phyloP scores from a whole-genome alignment of 2,113 vertebrate species.

The Lepidothrix coronata region DNA sequence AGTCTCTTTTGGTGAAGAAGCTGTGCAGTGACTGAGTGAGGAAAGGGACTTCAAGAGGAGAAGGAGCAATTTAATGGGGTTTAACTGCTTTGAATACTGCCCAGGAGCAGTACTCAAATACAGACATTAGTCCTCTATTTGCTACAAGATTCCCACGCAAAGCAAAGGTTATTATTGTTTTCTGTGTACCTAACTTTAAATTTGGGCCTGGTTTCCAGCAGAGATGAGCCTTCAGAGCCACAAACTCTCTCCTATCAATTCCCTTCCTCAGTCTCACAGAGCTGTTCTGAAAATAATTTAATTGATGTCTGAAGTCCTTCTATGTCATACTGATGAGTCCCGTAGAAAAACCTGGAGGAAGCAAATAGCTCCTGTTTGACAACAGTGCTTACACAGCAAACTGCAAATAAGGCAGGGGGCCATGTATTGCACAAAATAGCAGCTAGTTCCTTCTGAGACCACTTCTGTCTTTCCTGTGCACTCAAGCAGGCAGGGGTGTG shows the following conservation, averaged over 20 bases:
- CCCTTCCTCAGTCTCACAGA: background rate
- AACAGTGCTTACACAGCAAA: slow-evolving; percentile 3
- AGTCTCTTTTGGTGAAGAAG: background rate
- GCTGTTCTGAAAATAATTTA: background rate
- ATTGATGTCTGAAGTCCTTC: background rate
- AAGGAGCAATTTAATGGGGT: background rate
- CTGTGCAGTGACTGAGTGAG: background rate
- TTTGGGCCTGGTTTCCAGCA: background rate
- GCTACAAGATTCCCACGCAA: background rate
- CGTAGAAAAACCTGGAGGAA: slow-evolving; percentile 7
- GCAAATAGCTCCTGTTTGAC: background rate
- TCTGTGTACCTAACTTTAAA: background rate
- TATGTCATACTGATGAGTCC: background rate
- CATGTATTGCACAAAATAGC: background rate
- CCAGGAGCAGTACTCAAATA: background rate
- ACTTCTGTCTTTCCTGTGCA: background rate
- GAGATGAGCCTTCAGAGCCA: background rate
- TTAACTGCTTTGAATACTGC: background rate
- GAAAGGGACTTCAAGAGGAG: background rate
- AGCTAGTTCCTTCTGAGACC: background rate
- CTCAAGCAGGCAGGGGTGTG: background rate
- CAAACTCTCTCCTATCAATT: background rate
- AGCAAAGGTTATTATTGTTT: background rate
- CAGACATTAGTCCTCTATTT: background rate
- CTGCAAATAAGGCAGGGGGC: slow-evolving; percentile 1